Evolutionary conservation across 2,888 invertebrate genomes (phyloP).

Genomic region (Chironomus riparius): DNA sequence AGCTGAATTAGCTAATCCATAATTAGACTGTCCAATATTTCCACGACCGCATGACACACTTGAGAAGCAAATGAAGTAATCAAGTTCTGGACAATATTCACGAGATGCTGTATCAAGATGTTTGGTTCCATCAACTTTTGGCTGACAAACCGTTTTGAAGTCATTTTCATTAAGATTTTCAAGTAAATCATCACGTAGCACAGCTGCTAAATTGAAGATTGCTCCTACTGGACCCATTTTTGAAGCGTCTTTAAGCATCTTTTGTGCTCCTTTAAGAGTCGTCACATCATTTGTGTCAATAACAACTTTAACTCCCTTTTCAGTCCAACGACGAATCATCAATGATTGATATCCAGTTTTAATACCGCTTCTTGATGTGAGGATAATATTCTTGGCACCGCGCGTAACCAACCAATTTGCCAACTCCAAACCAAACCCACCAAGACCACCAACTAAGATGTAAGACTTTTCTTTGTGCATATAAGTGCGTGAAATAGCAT

Average conservation of each 20-base stretch:
- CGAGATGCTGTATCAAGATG: slow-evolving; percentile 74
- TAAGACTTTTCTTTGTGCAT: slow-evolving; percentile 70
- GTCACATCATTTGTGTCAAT: slow-evolving; percentile 59
- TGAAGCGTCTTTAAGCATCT: slow-evolving; percentile 53
- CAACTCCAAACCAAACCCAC: slow-evolving; percentile 94
- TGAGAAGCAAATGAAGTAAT: slow-evolving; percentile 94
- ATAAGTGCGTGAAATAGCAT: slow-evolving; percentile 78
- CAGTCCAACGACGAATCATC: slow-evolving; percentile 61
- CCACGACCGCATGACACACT: slow-evolving; percentile 95
- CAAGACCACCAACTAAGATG: slow-evolving; percentile 80
- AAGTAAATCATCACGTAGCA: slow-evolving; percentile 76
- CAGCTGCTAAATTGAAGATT: slow-evolving; percentile 92
- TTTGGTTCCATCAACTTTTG: slow-evolving; percentile 80
- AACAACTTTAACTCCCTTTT: slow-evolving; percentile 52
- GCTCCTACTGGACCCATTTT: slow-evolving; percentile 66
- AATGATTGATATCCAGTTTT: slow-evolving; percentile 87
- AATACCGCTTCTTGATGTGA: slow-evolving; percentile 84
- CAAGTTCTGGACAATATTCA: slow-evolving; percentile 64
- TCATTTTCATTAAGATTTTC: slow-evolving; percentile 75
- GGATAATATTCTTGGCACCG: slow-evolving; percentile 75
- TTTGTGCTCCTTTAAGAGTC: slow-evolving; percentile 51
- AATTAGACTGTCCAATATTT: slow-evolving; percentile 93
- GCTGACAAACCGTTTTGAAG: slow-evolving; percentile 69
- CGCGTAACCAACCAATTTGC: slow-evolving; percentile 80
- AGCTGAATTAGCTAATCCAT: slow-evolving; percentile 92